Conservation (phyloP, 2,888 invertebrate genomes). For the Athetis lepigone region DNA sequence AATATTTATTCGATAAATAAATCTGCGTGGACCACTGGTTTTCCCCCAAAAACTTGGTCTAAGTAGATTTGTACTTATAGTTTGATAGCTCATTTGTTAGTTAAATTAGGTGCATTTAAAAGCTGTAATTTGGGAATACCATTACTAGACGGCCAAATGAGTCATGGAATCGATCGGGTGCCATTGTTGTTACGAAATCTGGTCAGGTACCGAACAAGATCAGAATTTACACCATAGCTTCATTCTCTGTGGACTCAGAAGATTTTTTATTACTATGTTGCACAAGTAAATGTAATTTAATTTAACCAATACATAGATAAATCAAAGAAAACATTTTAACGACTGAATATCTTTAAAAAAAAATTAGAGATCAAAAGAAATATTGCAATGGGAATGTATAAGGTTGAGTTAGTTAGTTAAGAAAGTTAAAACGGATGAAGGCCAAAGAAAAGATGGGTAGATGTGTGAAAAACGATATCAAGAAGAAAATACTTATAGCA, state of each 20-base stretch:
- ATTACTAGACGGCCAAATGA: conserved; percentile 22
- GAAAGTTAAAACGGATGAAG: no score
- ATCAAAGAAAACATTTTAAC: no score
- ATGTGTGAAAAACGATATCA: no score
- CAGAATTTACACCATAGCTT: neutral
- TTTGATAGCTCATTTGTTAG: conserved; percentile 1
- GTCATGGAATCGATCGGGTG: conserved; percentile 4
- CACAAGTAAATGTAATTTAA: neutral
- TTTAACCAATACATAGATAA: no score
- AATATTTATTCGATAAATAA: conserved; percentile 25
- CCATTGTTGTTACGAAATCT: conserved; percentile 11
- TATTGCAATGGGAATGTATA: no score
- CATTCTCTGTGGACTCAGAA: conserved; percentile 29
- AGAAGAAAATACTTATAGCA: no score
- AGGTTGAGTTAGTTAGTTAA: no score
- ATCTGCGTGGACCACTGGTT: conserved; percentile 10
- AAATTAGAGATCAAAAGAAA: no score
- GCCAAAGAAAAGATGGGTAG: no score
- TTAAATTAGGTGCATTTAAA: conserved; percentile 7
- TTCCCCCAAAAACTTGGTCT: conserved; percentile 24
- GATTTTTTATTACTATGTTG: neutral
- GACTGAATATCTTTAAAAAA: no score
- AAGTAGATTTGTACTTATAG: neutral
- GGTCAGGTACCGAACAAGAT: conserved; percentile 12
- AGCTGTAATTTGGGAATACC: conserved; percentile 28